Evolutionary conservation across 2,888 invertebrate genomes (phyloP).

Genomic region (Aphidius colemani): DNA sequence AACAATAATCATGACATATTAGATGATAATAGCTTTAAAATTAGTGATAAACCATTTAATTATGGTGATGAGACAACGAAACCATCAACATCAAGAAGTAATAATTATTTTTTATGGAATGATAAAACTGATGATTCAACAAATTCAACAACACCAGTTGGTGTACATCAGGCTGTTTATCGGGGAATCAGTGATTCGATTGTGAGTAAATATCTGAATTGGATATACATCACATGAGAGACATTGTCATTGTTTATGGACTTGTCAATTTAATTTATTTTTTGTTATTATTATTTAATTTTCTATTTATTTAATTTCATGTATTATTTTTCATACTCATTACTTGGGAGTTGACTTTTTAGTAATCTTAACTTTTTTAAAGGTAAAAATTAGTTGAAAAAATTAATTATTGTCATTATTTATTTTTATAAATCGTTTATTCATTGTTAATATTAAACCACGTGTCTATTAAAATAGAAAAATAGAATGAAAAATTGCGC

Average conservation of each 20-base stretch:
- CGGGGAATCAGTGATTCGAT: slow-evolving; percentile 47
- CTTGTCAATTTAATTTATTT: too few species aligned
- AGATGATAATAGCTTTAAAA: slow-evolving; percentile 31
- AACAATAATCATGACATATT: neutral
- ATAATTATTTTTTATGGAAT: slow-evolving; percentile 37
- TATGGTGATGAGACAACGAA: slow-evolving; percentile 48
- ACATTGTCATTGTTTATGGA: too few species aligned
- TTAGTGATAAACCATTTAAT: slow-evolving; percentile 51
- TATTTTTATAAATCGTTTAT: neutral
- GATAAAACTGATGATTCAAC: slow-evolving; percentile 32
- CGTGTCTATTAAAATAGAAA: neutral
- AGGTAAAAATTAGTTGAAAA: neutral
- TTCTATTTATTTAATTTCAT: too few species aligned
- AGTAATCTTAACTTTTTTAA: too few species aligned
- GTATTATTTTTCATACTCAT: too few species aligned
- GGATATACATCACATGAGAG: neutral
- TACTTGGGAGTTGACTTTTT: too few species aligned
- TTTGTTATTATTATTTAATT: too few species aligned
- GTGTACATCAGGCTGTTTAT: slow-evolving; percentile 42
- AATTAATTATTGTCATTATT: neutral
- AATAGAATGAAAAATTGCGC: too few species aligned
- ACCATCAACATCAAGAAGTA: slow-evolving; percentile 49
- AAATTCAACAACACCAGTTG: slow-evolving; percentile 31
- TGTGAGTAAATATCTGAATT: slow-evolving; percentile 44
- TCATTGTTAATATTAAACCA: neutral